Evolutionary conservation across 2,888 invertebrate genomes (phyloP).

Genomic region (Aleiodes leptofemur): DNA sequence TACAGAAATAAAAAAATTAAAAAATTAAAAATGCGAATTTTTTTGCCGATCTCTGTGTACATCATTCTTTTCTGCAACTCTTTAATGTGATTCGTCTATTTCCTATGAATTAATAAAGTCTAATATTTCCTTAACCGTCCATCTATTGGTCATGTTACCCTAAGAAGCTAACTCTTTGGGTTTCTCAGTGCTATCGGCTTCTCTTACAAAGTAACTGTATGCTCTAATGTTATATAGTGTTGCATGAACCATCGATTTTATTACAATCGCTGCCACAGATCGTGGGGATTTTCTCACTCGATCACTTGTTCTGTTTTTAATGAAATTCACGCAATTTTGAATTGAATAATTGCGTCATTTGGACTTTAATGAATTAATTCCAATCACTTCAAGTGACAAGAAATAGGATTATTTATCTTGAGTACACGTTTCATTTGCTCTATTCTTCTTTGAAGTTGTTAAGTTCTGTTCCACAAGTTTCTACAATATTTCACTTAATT

Average conservation of each 20-base stretch:
- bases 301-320: conserved; percentile 31
- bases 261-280: conserved; percentile 43
- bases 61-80: no score
- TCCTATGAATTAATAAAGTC: no score
- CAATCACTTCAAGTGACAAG: conserved; percentile 5
- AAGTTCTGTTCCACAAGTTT: conserved; percentile 25
- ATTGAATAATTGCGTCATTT: neutral
- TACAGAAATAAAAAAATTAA: no score
- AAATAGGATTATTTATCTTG: neutral
- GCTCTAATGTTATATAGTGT: conserved; percentile 60
- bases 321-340: conserved; percentile 23
- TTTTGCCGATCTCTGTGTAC: no score
- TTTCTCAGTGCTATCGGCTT: conserved; percentile 19
- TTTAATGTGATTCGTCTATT: no score
- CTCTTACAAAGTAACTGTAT: conserved; percentile 47
- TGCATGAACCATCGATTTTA: conserved; percentile 52
- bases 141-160: no score
- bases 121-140: no score
- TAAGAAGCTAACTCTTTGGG: conserved; percentile 19
- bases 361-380: conserved; percentile 2
- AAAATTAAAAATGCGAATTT: no score
- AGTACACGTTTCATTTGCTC: no score
- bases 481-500: neutral
- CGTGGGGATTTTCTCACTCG: conserved; percentile 53
- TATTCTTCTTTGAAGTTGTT: conserved; percentile 22